Evolutionary conservation across 2,113 vertebrate genomes (phyloP), one percentile per base, ranked within the genome.

Genomic region (Neogale vison): DNA sequence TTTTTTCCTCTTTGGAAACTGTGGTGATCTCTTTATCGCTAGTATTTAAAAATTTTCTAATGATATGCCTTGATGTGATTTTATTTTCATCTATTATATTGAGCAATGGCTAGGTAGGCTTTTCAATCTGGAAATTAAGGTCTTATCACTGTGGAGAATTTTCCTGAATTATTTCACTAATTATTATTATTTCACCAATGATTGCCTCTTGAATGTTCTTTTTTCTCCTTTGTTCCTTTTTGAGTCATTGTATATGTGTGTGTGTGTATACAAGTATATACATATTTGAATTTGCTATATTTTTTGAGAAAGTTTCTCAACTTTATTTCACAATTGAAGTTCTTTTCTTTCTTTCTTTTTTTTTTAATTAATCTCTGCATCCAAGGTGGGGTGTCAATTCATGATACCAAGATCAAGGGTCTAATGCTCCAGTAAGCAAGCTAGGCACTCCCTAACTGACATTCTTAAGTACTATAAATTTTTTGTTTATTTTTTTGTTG

Each of bases 1-100:
- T 84, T 45, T 45, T 88, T 91, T 82, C 31, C 45, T 85, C 31
- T 89, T 91, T 71, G 90, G 79, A 89, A 92, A 88, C 10, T 76
- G 74, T 89, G 6, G 23, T 85, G 71, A 82, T 71, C 47, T 87
- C 5, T 92, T 82, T 84, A 36, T 71, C 20, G 2, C 39, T 34
- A 39, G 0, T 82, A 47, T 69, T 57, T 63, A 82, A 39, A 87
- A 87, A 67, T 86, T 52, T 94, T 57, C 57, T 72, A 45, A 0
- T 91, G 24, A 39, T 52, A 88, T 61, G 7, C 12, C 7, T 88
- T 72, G 20, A 76, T 93, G 39, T 85, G 39, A 80, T 96, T 96
- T 93, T 81, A 79, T 63, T 95, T 93, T 90, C 31, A 69, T 39
- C 23, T 13, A 76, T 72, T 96, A 17, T 77, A 36, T 67, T 90